phyloP scores from a whole-genome alignment of 2,113 vertebrate genomes.

The Nestor notabilis region DNA sequence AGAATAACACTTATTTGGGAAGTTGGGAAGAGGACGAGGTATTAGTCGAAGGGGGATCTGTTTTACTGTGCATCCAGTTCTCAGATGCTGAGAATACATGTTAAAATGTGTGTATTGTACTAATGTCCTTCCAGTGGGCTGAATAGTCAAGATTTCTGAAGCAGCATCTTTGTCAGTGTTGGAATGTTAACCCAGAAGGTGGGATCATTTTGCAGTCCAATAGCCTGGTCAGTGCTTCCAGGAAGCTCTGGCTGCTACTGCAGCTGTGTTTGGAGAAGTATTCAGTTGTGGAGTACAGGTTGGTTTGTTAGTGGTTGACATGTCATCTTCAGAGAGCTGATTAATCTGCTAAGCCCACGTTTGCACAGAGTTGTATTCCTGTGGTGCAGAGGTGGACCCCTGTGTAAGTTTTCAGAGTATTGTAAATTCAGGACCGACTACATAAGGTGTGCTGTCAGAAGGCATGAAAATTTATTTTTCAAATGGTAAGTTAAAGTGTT shows the following conservation, averaged over 20 bases:
- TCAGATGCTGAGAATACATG: not conserved
- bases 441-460: not conserved
- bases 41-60: not conserved
- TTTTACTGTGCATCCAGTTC: not conserved
- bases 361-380: not conserved
- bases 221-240: not conserved
- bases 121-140: not conserved
- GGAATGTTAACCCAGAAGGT: not conserved
- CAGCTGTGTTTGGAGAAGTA: not conserved
- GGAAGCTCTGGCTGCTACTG: not conserved
- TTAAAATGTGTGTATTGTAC: not conserved
- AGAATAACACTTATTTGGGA: not conserved
- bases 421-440: not conserved
- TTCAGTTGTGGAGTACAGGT: not conserved
- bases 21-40: not conserved
- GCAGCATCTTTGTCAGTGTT: not conserved
- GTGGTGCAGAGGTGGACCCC: not conserved
- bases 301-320: not conserved
- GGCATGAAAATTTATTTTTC: not conserved
- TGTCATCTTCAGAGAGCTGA: not conserved
- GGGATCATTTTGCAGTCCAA: not conserved
- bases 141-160: not conserved
- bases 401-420: not conserved
- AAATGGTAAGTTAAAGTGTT: constrained; percentile 49
- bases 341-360: not conserved